Conservation (phyloP, 2,113 vertebrate genomes). For the Lepus timidus region DNA sequence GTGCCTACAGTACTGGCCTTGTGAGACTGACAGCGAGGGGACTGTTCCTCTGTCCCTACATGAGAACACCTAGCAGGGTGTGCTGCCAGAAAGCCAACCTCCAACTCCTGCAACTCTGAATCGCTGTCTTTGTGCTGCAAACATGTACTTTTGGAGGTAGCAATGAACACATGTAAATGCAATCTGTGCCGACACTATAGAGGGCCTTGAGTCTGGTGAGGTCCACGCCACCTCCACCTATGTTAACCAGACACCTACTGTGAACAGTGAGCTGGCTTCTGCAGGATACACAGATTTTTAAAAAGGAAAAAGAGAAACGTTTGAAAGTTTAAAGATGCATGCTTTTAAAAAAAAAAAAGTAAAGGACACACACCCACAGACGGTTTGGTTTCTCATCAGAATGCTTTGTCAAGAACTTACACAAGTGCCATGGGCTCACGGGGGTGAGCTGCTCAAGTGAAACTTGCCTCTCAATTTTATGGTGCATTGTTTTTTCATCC, state of each 20-base stretch:
- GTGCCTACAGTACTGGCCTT: conserved; percentile 54
- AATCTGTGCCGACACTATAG: background rate
- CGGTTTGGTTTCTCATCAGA: background rate
- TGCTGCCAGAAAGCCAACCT: conserved; percentile 55
- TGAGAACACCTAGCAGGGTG: conserved; percentile 37
- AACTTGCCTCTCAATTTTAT: background rate
- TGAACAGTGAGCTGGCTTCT: background rate
- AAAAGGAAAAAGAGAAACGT: background rate
- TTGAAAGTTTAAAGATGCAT: conserved; percentile 6
- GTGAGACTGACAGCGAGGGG: conserved; percentile 53
- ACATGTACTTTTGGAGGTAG: background rate
- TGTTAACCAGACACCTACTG: background rate
- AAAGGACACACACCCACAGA: background rate
- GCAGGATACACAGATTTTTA: background rate
- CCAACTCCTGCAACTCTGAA: background rate
- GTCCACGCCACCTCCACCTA: background rate
- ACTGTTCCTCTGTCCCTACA: background rate
- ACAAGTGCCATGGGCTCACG: background rate
- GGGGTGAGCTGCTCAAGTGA: background rate
- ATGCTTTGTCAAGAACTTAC: background rate
- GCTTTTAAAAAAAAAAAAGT: background rate
- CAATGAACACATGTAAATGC: background rate
- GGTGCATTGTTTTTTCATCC: background rate
- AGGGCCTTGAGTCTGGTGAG: background rate
- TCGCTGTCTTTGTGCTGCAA: background rate